Conservation (phyloP, 2,888 invertebrate genomes). For the Drosophila villosipedis region DNA sequence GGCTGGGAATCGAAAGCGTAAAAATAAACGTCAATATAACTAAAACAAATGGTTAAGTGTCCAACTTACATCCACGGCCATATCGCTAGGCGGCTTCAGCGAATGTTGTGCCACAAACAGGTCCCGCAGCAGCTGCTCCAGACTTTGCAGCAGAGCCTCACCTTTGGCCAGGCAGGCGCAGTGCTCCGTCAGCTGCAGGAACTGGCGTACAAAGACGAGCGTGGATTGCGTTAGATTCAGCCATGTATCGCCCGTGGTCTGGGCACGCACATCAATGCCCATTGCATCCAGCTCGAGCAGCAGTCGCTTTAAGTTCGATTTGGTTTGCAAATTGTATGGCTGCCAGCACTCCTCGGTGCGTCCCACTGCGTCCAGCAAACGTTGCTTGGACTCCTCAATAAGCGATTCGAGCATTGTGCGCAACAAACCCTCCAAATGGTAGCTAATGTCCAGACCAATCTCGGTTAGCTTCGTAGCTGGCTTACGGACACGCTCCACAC, state of each 20-base stretch:
- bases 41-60: background rate
- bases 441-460: constrained; percentile 95
- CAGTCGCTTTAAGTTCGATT: constrained; percentile 83
- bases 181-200: constrained; percentile 83
- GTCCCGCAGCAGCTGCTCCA: constrained; percentile 82
- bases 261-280: constrained; percentile 83
- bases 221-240: constrained; percentile 85
- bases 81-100: constrained; percentile 80
- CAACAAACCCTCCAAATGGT: constrained; percentile 94
- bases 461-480: constrained; percentile 86
- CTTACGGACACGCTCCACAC: constrained; percentile 91
- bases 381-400: constrained; percentile 84
- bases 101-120: constrained; percentile 83
- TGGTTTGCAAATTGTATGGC: constrained; percentile 85
- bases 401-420: constrained; percentile 87
- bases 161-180: constrained; percentile 84
- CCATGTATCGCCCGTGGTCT: constrained; percentile 85
- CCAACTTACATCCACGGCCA: constrained; percentile 83
- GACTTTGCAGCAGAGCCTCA: constrained; percentile 80
- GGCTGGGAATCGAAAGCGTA: constrained; percentile 70
- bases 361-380: constrained; percentile 84
- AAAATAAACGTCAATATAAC: background rate
- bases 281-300: constrained; percentile 82
- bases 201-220: constrained; percentile 84
- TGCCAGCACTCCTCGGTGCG: constrained; percentile 85